Conservation (phyloP, 53 echinoderm and acorn worm species). For the Arbacia lixula region DNA sequence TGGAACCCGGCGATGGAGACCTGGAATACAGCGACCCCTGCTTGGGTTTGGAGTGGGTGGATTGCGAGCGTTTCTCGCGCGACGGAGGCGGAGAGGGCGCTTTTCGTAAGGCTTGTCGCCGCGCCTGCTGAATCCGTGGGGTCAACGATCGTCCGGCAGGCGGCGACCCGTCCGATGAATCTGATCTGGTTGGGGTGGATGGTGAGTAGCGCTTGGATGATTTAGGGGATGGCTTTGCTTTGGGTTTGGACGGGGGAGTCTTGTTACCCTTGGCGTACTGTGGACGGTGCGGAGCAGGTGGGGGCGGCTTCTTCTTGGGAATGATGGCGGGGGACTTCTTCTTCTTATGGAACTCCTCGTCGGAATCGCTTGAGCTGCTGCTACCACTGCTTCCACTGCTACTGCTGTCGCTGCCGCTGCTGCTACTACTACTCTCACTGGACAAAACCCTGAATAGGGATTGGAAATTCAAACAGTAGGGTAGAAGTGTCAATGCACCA, state of each 20-base stretch:
- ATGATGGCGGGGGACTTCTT: conserved; percentile 60
- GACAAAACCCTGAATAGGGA: conserved; percentile 21
- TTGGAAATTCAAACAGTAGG: too few relatives aligned
- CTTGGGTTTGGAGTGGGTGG: conserved; percentile 33
- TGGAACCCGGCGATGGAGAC: conserved; percentile 17
- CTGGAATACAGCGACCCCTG: conserved; percentile 28
- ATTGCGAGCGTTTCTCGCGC: conserved; percentile 45
- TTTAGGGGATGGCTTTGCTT: neutral
- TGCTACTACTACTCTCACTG: conserved; percentile 52
- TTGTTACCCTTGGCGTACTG: neutral
- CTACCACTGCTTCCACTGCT: conserved; percentile 61
- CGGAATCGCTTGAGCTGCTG: conserved; percentile 58
- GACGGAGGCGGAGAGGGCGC: conserved; percentile 37
- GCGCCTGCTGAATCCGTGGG: conserved; percentile 5
- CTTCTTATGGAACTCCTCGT: conserved; percentile 45
- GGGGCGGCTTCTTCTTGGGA: conserved; percentile 33
- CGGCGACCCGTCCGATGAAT: conserved; percentile 29
- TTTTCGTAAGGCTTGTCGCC: conserved; percentile 21
- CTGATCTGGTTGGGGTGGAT: conserved; percentile 61
- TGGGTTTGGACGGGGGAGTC: conserved; percentile 6
- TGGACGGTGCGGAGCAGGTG: neutral
- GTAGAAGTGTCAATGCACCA: too few relatives aligned
- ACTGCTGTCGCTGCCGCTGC: conserved; percentile 46
- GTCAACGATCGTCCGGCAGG: conserved; percentile 3
- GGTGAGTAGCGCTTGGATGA: conserved; percentile 43